phyloP scores from a whole-genome alignment of 1,140 invertebrate genomes.

The Wasmannia auropunctata region DNA sequence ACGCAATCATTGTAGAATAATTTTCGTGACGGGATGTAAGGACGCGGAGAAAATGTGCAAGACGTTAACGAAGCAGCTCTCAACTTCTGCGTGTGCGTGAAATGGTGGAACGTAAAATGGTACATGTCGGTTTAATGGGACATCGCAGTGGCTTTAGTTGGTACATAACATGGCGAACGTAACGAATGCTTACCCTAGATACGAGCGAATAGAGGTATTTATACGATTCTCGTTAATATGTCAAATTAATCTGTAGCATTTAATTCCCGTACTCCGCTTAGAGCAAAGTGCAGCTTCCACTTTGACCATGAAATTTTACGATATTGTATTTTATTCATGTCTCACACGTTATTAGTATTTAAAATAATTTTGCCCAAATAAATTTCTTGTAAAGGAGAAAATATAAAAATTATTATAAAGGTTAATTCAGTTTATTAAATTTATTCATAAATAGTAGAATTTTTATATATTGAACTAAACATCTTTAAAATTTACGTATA shows the following conservation, averaged over 20 bases:
- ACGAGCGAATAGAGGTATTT: neutral
- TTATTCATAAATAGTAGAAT: neutral
- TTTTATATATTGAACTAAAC: neutral
- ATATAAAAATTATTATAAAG: neutral
- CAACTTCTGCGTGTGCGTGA: neutral
- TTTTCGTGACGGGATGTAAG: neutral
- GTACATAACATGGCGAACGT: neutral
- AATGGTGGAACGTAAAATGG: neutral
- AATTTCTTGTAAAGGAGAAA: neutral
- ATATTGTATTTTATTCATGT: neutral
- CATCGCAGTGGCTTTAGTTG: neutral
- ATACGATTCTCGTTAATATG: neutral
- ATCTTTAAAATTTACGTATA: neutral
- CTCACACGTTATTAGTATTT: neutral
- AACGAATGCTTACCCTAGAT: neutral
- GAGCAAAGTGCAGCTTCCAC: neutral
- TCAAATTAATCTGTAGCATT: neutral
- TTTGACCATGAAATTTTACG: neutral
- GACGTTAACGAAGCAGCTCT: neutral
- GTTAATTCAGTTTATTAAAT: neutral
- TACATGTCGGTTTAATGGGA: conserved; percentile 5
- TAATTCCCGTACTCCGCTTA: neutral
- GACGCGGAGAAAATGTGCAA: neutral
- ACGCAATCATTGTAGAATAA: neutral
- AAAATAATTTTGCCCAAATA: neutral